Conservation (phyloP, 2,888 invertebrate species). For the Autographa gamma region DNA sequence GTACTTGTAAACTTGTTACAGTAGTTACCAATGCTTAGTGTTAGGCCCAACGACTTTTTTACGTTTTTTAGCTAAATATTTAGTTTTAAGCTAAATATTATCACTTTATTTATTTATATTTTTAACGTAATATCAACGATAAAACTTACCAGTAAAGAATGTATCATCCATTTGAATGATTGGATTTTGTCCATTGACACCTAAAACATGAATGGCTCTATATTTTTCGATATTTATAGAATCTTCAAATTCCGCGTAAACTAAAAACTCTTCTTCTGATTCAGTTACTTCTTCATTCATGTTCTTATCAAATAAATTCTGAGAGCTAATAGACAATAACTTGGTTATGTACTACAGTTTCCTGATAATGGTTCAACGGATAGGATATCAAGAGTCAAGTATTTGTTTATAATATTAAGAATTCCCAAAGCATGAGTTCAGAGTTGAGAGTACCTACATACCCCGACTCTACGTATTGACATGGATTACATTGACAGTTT, state of each 20-base stretch:
- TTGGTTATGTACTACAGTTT: neutral
- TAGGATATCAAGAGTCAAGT: neutral
- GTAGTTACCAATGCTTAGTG: no score
- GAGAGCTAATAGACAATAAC: no score
- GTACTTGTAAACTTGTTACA: no score
- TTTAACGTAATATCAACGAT: neutral
- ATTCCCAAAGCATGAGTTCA: no score
- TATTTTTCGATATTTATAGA: conserved; percentile 84
- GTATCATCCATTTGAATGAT: conserved; percentile 91
- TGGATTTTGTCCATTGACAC: conserved; percentile 90
- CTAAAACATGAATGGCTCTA: conserved; percentile 88
- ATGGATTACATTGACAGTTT: no score
- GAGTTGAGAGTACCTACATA: no score
- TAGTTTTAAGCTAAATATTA: no score
- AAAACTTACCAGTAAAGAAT: conserved; percentile 87
- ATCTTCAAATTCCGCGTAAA: conserved; percentile 90
- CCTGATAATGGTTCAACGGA: neutral
- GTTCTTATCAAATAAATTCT: neutral
- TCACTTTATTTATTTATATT: no score
- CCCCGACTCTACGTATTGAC: no score
- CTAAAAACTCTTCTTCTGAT: conserved; percentile 89
- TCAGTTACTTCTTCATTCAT: conserved; percentile 68
- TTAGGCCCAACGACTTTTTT: no score
- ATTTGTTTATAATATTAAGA: neutral
- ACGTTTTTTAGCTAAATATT: no score